Percentiles rank a stretch among this genome's conserved stretches.
Evolutionary conservation across 30 jellyfish, hydroid and myxozoan genomes (phyloP).

Genomic region (Hydractinia symbiolongicarpus): DNA sequence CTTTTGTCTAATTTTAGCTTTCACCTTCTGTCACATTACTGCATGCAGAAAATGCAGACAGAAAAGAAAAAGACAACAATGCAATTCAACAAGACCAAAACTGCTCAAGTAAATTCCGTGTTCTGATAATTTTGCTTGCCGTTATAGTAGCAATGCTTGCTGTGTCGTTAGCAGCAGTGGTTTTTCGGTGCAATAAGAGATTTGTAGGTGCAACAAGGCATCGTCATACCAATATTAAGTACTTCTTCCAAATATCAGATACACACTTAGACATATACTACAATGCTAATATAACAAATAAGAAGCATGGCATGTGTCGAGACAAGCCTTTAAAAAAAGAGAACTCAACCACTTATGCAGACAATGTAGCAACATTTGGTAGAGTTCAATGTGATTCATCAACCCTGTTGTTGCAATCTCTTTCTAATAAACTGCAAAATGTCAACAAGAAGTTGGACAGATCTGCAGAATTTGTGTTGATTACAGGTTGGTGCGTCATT

Average conservation of each 20-base stretch:
- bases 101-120: too few species aligned
- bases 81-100: too few species aligned
- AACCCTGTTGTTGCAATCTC: background rate
- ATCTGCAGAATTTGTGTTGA: background rate
- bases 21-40: too few species aligned
- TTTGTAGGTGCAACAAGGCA: too few species aligned
- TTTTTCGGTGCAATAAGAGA: too few species aligned
- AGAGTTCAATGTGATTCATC: constrained; percentile 2
- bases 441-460: background rate
- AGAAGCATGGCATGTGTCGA: background rate
- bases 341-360: background rate
- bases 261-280: background rate
- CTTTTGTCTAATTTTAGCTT: too few species aligned
- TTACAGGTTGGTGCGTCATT: constrained; percentile 8
- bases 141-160: too few species aligned
- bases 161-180: too few species aligned
- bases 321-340: background rate
- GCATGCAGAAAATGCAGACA: too few species aligned
- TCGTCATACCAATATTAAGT: too few species aligned
- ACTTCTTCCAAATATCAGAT: constrained; percentile 1
- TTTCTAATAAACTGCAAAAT: background rate
- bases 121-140: too few species aligned
- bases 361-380: background rate
- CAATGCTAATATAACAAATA: background rate
- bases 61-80: too few species aligned